phyloP scores from a whole-genome alignment of 1,140 invertebrate species.

The Popillia japonica region DNA sequence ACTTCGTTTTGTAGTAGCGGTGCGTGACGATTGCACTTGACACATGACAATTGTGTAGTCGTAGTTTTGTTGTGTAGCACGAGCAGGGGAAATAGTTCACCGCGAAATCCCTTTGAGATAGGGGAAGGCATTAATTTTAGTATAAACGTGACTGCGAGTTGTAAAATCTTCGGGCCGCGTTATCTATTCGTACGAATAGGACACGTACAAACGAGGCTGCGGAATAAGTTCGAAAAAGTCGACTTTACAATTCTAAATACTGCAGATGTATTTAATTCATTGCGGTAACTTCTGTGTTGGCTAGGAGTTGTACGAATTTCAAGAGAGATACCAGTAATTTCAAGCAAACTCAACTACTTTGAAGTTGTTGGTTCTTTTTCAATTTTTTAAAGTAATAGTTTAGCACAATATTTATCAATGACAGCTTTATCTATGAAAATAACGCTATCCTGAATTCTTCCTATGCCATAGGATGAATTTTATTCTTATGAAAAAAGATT shows the following conservation, averaged over 20 bases:
- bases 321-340: too few relatives aligned
- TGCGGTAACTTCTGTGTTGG: too few relatives aligned
- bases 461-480: too few relatives aligned
- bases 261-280: not conserved
- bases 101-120: slow-evolving; percentile 17
- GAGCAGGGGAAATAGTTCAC: slow-evolving; percentile 12
- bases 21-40: slow-evolving; percentile 32
- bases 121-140: slow-evolving; percentile 20
- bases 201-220: not conserved
- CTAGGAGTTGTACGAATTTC: too few relatives aligned
- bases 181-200: not conserved
- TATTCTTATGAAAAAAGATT: too few relatives aligned
- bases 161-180: not conserved
- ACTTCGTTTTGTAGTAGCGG: not conserved
- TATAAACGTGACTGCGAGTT: slow-evolving; percentile 7
- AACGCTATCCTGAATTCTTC: too few relatives aligned
- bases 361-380: too few relatives aligned
- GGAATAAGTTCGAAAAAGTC: not conserved
- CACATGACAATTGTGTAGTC: not conserved
- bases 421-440: too few relatives aligned
- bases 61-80: not conserved
- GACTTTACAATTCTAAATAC: slow-evolving; percentile 11
- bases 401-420: too few relatives aligned
- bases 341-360: too few relatives aligned
- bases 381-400: too few relatives aligned